Percentiles rank a stretch among this genome's conserved stretches.
Evolutionary conservation across 2,113 vertebrate species (phyloP).

Genomic region (Sarotherodon lohbergeri): DNA sequence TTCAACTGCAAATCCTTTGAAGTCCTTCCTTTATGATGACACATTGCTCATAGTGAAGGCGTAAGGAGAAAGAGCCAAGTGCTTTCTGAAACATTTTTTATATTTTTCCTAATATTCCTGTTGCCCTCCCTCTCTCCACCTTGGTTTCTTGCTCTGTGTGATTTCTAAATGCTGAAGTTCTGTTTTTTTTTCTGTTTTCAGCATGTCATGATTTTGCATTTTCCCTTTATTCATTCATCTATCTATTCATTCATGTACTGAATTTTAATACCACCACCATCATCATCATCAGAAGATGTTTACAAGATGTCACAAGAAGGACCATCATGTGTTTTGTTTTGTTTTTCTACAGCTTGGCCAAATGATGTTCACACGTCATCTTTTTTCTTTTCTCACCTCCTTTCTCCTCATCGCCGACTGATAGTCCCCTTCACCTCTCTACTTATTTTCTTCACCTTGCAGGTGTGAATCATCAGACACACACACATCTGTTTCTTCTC

Average conservation of each 20-base stretch:
- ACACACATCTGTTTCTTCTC: background rate
- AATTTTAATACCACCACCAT: background rate
- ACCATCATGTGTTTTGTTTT: slow-evolving; percentile 26
- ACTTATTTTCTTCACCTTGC: slow-evolving; percentile 16
- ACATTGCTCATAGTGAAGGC: background rate
- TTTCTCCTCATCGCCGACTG: background rate
- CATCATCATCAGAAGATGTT: background rate
- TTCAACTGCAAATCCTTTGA: background rate
- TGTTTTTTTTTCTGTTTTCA: background rate
- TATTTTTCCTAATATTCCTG: background rate
- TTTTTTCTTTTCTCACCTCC: background rate
- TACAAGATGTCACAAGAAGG: slow-evolving; percentile 37
- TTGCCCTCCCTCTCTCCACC: background rate
- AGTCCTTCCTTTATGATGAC: background rate
- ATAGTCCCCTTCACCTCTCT: slow-evolving; percentile 36
- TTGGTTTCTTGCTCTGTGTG: background rate
- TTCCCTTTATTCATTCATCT: background rate
- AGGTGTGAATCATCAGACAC: slow-evolving; percentile 43
- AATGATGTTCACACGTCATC: background rate
- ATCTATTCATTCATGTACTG: background rate
- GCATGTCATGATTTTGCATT: background rate
- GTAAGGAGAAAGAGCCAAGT: background rate
- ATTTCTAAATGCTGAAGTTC: background rate
- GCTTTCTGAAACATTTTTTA: background rate
- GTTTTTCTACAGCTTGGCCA: slow-evolving; percentile 3